Conservation (phyloP, 2,888 invertebrate species). For the Cremastobaeus sp. region DNA sequence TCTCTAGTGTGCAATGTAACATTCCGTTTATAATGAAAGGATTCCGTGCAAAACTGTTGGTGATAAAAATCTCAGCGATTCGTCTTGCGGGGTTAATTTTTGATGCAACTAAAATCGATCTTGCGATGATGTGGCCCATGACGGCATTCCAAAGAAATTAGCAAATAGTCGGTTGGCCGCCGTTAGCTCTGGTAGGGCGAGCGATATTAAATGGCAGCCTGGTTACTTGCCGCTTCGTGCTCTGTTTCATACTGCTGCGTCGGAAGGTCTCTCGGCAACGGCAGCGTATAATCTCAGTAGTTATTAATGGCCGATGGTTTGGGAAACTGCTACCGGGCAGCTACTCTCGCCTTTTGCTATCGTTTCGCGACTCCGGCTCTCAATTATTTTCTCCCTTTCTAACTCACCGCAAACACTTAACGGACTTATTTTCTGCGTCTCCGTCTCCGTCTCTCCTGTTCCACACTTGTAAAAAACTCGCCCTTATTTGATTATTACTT, state of each 20-base stretch:
- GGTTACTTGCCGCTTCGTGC: conserved; percentile 64
- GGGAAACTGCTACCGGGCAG: conserved; percentile 78
- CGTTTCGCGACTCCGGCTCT: conserved; percentile 62
- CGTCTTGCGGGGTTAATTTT: conserved; percentile 51
- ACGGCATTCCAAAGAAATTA: conserved; percentile 72
- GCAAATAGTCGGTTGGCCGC: conserved; percentile 69
- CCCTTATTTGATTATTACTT: conserved; percentile 63
- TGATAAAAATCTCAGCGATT: conserved; percentile 58
- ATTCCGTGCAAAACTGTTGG: conserved; percentile 38
- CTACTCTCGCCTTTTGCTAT: conserved; percentile 62
- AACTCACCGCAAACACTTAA: conserved; percentile 52
- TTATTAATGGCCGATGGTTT: conserved; percentile 78
- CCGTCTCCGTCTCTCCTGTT: conserved; percentile 48
- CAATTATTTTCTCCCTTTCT: conserved; percentile 56
- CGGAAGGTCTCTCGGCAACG: conserved; percentile 61
- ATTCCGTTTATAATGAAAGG: conserved; percentile 44
- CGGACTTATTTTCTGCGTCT: conserved; percentile 56
- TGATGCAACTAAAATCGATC: conserved; percentile 55
- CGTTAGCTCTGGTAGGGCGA: conserved; percentile 66
- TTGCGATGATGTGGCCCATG: conserved; percentile 56
- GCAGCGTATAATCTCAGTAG: conserved; percentile 77
- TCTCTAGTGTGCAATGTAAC: conserved; percentile 15
- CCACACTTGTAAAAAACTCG: conserved; percentile 5
- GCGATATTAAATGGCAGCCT: conserved; percentile 73
- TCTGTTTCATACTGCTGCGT: conserved; percentile 63